Conservation (phyloP, 2,888 invertebrate species). For the Leucophenga maculata region DNA sequence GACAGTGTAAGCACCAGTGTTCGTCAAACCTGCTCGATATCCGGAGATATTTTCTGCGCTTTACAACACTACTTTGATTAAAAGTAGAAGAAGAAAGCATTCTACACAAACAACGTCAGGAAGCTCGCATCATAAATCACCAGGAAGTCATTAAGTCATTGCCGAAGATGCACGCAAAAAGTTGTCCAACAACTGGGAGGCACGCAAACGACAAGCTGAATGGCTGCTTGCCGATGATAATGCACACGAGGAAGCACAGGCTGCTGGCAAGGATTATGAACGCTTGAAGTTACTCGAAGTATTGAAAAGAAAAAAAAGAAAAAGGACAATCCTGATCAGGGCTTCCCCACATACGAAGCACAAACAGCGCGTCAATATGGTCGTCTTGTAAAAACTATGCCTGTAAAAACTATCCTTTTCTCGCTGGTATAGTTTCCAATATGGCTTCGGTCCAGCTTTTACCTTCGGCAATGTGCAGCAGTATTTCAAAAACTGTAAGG, state of each 20-base stretch:
- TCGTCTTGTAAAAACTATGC: slow-evolving; percentile 87
- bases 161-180: slow-evolving; percentile 96
- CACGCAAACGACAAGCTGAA: slow-evolving; percentile 91
- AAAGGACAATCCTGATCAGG: slow-evolving; percentile 95
- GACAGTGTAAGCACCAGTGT: no score
- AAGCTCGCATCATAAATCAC: slow-evolving; percentile 93
- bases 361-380: slow-evolving; percentile 92
- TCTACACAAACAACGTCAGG: slow-evolving; percentile 86
- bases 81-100: no score
- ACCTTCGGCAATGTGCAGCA: slow-evolving; percentile 83
- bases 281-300: slow-evolving; percentile 88
- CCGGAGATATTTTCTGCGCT: no score
- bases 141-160: slow-evolving; percentile 94
- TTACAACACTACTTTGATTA: no score
- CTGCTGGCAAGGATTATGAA: slow-evolving; percentile 90
- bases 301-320: slow-evolving; percentile 88
- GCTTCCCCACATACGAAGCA: slow-evolving; percentile 94
- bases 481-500: slow-evolving; percentile 87
- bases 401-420: slow-evolving; percentile 88
- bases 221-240: slow-evolving; percentile 94
- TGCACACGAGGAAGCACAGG: slow-evolving; percentile 82
- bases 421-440: slow-evolving; percentile 82
- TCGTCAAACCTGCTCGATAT: no score
- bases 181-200: slow-evolving; percentile 93
- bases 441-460: slow-evolving; percentile 85